Evolutionary conservation across 2,113 vertebrate species (phyloP), one percentile per base, ranked within the genome.

Genomic region (Phoenicopterus ruber): DNA sequence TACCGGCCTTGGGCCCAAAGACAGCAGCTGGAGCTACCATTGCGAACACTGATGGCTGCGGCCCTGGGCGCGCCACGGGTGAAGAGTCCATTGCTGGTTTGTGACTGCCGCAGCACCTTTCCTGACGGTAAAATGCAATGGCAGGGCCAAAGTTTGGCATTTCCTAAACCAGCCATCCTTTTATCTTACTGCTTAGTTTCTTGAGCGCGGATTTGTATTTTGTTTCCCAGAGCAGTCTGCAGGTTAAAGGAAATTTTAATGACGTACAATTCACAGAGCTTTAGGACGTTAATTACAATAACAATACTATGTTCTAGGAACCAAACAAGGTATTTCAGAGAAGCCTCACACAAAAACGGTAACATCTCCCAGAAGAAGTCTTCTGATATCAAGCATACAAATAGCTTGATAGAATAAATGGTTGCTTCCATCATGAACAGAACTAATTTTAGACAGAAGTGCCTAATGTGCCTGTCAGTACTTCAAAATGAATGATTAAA

Each of bases 381-480:
- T 96, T 81, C 74, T 76, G 91, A 54, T 88, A 82, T 85, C 63
- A 94, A 96, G 83, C 4, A 2, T 87, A 89, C 77, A 96, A 96
- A 96, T 88, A 94, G 90, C 94, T 87, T 81, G n/a, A 70, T 84
- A 67, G 93, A 92, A 91, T 95, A 96, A 98, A 96, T 97, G 96
- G 65, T 74, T 96, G 44, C 96, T 98, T 96, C 95, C 90, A 96
- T 82, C 32, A 7, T 92, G 97, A 97, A 50, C 61, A 69, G 90
- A 94, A 74, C 95, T 97, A 97, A 97, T 98, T 98, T 97, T 98
- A 98, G 96, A 82, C 36, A 46, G 93, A 65, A 89, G 90, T 79
- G 88, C 76, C 97, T 97, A 65, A 81, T 95, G 59, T 95, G 92
- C 91, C 88, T 93, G 61, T 61, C 94, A 73, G 87, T 91, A 65